These are phyloP conservation scores for Ploceus nigricollis DNA, from an alignment of 2,113 vertebrate genomes.

Conservation along the genomic window DNA sequence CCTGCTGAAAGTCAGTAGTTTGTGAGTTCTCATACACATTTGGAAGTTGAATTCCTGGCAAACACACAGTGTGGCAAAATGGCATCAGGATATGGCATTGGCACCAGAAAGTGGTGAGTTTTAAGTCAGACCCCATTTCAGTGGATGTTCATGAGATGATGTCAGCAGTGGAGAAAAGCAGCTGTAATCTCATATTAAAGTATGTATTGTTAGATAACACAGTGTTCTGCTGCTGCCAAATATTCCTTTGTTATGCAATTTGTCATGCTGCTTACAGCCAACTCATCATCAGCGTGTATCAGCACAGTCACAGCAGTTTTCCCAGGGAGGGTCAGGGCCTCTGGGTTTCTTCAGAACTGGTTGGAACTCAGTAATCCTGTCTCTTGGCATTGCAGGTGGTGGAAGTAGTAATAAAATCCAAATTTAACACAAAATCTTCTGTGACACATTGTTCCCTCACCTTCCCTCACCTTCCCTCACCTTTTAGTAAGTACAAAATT, in stretches of 20 bases:
- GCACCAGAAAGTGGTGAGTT: neutral
- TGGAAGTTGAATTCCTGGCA: neutral
- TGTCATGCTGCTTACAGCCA: constrained; percentile 10
- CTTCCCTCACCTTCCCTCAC: neutral
- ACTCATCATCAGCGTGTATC: neutral
- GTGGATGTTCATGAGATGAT: neutral
- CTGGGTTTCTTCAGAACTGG: neutral
- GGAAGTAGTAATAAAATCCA: neutral
- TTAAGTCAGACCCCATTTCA: neutral
- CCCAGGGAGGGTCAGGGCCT: neutral
- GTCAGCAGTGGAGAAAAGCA: neutral
- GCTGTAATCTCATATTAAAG: neutral
- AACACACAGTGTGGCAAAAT: neutral
- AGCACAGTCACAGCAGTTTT: neutral
- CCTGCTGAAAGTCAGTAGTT: neutral
- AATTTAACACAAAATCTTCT: neutral
- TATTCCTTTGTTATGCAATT: constrained; percentile 26
- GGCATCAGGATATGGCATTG: neutral
- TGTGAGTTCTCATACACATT: neutral
- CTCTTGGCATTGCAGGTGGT: neutral
- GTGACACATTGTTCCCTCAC: neutral
- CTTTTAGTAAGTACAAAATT: neutral
- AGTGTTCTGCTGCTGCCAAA: neutral
- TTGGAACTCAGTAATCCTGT: neutral
- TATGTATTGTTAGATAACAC: neutral